A percentile compares a stretch with the other conserved stretches of the same genome.
Evolutionary conservation across 2,797 vertebrate genomes (phyloP).

Genomic region (Coilia nasus): DNA sequence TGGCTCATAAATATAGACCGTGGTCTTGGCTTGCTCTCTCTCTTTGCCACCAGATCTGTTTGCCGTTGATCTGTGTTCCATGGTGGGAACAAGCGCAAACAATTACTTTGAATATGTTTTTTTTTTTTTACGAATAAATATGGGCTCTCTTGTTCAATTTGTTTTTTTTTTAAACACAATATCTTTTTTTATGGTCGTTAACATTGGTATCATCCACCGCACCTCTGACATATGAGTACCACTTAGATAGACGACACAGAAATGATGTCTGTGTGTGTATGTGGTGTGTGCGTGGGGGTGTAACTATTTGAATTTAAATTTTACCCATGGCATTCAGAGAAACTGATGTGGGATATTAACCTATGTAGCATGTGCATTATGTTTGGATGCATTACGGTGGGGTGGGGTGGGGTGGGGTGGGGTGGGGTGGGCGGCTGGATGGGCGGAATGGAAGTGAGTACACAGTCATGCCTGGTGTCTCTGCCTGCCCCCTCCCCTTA

Average conservation of each 20-base stretch:
- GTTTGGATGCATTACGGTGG: constrained; percentile 18
- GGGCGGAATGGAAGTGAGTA: background rate
- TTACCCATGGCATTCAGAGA: constrained; percentile 8
- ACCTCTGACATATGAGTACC: constrained; percentile 24
- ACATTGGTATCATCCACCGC: constrained; percentile 18
- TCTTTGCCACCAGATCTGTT: background rate
- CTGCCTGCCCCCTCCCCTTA: constrained; percentile 54
- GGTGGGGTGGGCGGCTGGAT: background rate
- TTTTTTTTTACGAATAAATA: background rate
- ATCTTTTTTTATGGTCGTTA: constrained; percentile 20
- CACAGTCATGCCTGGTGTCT: constrained; percentile 24
- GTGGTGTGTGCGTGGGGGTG: background rate
- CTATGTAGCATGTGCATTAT: constrained; percentile 20
- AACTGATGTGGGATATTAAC: constrained; percentile 29
- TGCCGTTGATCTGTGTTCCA: constrained; percentile 17
- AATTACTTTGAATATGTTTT: constrained; percentile 8
- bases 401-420: background rate
- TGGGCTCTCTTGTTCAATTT: background rate
- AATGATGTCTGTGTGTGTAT: background rate
- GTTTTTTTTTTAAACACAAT: background rate
- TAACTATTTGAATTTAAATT: constrained; percentile 16
- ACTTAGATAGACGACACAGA: background rate
- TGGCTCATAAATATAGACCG: constrained; percentile 25
- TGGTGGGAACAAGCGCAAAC: constrained; percentile 16
- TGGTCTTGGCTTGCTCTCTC: constrained; percentile 3